Percentiles rank a stretch among this genome's conserved stretches.
Conservation (phyloP, 2,797 vertebrate genomes). For the Gadopsis bispinosus region DNA sequence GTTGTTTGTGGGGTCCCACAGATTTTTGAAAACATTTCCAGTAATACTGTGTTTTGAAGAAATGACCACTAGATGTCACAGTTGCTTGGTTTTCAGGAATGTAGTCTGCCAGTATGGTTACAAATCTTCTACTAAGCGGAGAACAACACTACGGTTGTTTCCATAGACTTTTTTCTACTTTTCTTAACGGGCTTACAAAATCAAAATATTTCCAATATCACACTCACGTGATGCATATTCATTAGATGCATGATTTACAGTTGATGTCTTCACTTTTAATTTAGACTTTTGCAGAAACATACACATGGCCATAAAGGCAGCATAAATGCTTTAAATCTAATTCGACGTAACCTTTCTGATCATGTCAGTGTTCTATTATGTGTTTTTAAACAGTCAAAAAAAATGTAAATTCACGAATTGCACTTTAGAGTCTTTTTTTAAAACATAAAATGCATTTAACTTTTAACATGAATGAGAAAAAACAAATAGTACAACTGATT, state of each 20-base stretch:
- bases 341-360: background rate
- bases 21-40: background rate
- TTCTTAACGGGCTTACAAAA: background rate
- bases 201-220: background rate
- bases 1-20: background rate
- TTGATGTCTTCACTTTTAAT: background rate
- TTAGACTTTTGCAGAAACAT: slow-evolving; percentile 2
- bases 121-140: slow-evolving; percentile 9
- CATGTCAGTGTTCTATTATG: background rate
- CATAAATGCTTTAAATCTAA: background rate
- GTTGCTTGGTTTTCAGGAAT: slow-evolving; percentile 72
- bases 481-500: background rate
- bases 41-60: slow-evolving; percentile 49
- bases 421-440: background rate
- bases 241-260: background rate
- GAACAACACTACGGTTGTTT: slow-evolving; percentile 9
- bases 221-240: background rate
- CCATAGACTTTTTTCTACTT: background rate
- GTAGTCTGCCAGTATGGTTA: background rate
- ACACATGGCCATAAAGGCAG: background rate
- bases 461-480: background rate
- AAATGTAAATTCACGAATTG: background rate
- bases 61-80: slow-evolving; percentile 83
- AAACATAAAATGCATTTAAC: background rate
- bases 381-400: background rate